These are phyloP conservation scores for Catagonus wagneri DNA, from an alignment of 2,113 vertebrate species.

Conservation along the genomic window DNA sequence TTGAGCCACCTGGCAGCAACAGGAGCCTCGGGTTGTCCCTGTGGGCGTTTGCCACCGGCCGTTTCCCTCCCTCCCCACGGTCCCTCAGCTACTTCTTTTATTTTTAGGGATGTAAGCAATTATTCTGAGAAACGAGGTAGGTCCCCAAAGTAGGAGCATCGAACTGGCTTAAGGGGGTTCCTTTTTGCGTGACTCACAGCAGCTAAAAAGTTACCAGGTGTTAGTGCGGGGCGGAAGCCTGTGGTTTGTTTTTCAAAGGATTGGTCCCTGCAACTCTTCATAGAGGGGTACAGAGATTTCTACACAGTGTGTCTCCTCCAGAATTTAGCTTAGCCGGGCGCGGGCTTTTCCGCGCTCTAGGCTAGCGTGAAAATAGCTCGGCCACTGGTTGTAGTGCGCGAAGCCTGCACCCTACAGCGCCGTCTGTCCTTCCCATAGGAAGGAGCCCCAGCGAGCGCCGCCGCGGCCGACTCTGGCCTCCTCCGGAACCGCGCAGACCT, in stretches of 20 bases:
- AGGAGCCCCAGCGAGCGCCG: not conserved
- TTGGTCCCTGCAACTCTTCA: constrained; percentile 1
- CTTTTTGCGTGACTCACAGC: not conserved
- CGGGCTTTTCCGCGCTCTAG: not conserved
- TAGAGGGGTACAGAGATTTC: not conserved
- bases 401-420: not conserved
- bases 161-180: not conserved
- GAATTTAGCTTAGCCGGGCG: not conserved
- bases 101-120: not conserved
- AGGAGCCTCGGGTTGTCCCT: not conserved
- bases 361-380: not conserved
- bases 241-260: constrained; percentile 31
- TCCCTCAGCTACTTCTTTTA: not conserved
- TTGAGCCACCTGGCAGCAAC: not conserved
- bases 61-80: rapidly evolving
- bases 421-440: not conserved
- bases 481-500: not conserved
- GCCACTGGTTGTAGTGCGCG: not conserved
- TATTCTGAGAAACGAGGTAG: not conserved
- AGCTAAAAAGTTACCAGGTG: not conserved
- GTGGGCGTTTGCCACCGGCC: rapidly evolving
- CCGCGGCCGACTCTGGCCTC: constrained; percentile 33
- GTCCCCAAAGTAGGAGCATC: not conserved
- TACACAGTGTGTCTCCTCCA: rapidly evolving
- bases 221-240: not conserved